These are phyloP conservation scores for Tetraodon nigroviridis DNA, from an alignment of 2,113 vertebrate species.

Conservation along the genomic window DNA sequence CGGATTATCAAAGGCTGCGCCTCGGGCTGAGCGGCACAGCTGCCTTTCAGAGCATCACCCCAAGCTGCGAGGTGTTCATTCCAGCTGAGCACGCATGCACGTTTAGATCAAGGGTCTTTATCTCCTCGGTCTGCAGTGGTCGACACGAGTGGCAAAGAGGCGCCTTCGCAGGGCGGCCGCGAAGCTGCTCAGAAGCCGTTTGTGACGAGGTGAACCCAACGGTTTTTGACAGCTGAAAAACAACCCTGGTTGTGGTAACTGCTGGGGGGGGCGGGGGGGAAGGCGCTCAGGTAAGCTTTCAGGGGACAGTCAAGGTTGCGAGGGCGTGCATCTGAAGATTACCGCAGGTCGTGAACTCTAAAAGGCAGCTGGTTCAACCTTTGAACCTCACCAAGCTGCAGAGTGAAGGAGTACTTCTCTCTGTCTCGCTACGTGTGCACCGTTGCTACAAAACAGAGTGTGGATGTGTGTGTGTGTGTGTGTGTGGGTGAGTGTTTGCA, in stretches of 20 bases:
- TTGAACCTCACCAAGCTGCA: constrained; percentile 33
- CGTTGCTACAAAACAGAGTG: constrained; percentile 40
- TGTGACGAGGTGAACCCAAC: constrained; percentile 16
- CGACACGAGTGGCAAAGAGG: constrained; percentile 48
- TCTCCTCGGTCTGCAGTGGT: constrained; percentile 36
- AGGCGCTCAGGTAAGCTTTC: constrained; percentile 49
- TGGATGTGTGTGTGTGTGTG: constrained; percentile 22
- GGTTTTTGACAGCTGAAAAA: constrained; percentile 58
- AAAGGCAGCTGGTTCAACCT: constrained; percentile 46
- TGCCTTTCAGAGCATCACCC: constrained; percentile 56
- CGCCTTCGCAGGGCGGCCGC: constrained; percentile 38
- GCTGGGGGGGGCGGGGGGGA: constrained; percentile 8
- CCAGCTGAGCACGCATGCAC: constrained; percentile 44
- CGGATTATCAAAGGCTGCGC: constrained; percentile 59
- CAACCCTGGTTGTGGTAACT: constrained; percentile 42
- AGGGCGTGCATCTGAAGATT: constrained; percentile 27
- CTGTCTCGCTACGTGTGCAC: constrained; percentile 2
- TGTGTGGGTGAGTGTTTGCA: constrained; percentile 13
- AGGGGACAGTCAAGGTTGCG: constrained; percentile 66
- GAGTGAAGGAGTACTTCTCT: constrained; percentile 17
- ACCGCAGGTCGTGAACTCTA: constrained; percentile 36
- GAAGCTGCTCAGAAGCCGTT: constrained; percentile 40
- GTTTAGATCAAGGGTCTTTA: constrained; percentile 62
- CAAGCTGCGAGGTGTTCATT: constrained; percentile 27
- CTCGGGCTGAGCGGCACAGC: constrained; percentile 57